Conservation (phyloP, 2,888 invertebrate species). For the Melanophora roralis region DNA sequence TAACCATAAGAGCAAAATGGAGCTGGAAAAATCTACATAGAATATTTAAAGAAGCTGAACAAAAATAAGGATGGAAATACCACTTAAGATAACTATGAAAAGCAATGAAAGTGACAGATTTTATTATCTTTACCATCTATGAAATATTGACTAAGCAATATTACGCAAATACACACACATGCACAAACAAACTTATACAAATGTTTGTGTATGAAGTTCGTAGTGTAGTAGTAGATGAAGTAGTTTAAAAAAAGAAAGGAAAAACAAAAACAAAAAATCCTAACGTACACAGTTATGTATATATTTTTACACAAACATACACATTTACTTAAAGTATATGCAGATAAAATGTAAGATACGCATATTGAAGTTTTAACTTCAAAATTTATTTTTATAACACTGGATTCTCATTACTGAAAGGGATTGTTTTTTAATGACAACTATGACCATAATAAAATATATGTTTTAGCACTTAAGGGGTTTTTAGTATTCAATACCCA, state of each 20-base stretch:
- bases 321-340: not conserved
- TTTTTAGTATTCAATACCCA: too few species aligned
- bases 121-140: constrained; percentile 55
- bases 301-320: too few species aligned
- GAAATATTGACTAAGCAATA: constrained; percentile 46
- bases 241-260: not conserved
- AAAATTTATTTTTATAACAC: not conserved
- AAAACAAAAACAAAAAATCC: not conserved
- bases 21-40: not conserved
- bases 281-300: too few species aligned
- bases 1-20: not conserved
- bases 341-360: constrained; percentile 40
- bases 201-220: not conserved
- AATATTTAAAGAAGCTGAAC: not conserved
- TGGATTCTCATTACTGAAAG: constrained; percentile 33
- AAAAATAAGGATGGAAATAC: constrained; percentile 37
- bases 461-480: too few species aligned
- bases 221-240: not conserved
- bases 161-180: not conserved
- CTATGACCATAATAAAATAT: constrained; percentile 47
- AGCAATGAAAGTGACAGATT: constrained; percentile 63
- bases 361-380: not conserved
- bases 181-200: not conserved
- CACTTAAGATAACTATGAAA: constrained; percentile 58
- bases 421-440: constrained; percentile 44